phyloP scores from a whole-genome alignment of 37 sponge, comb jelly and placozoan species.

The Haliclona indistincta region DNA sequence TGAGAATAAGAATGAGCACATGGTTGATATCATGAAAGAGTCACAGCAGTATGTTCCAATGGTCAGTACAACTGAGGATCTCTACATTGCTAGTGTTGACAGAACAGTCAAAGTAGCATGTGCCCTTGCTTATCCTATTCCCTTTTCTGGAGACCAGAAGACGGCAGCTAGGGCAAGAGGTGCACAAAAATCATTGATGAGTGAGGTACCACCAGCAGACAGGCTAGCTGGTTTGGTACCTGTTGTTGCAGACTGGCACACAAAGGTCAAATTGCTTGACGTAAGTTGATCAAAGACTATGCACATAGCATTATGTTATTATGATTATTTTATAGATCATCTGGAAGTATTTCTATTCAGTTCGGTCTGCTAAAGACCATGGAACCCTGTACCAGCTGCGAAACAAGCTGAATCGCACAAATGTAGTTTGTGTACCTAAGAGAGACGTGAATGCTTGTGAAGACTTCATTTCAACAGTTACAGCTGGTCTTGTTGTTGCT shows the following conservation, averaged over 20 bases:
- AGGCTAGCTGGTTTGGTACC: constrained; percentile 28
- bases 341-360: constrained; percentile 36
- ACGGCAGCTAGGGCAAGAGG: constrained; percentile 25
- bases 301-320: not conserved
- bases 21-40: constrained; percentile 30
- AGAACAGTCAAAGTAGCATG: not conserved
- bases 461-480: constrained; percentile 26
- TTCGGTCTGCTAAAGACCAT: constrained; percentile 21
- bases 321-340: constrained; percentile 5
- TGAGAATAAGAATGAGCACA: constrained; percentile 41
- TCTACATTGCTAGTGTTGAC: constrained; percentile 16
- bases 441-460: constrained; percentile 42
- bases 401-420: constrained; percentile 21
- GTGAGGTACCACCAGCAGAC: constrained; percentile 7
- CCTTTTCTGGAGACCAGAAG: constrained; percentile 18
- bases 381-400: constrained; percentile 37
- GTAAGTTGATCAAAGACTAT: not conserved
- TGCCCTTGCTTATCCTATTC: not conserved
- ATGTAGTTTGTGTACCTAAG: constrained; percentile 9
- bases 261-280: constrained; percentile 12
- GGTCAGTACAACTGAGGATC: not conserved
- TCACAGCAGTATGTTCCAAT: constrained; percentile 28
- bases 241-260: constrained; percentile 35
- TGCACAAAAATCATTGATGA: not conserved
- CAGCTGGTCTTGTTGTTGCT: constrained; percentile 9